These are phyloP conservation scores for Drosophila paranaensis DNA, from an alignment of 2,888 invertebrate species.

Conservation along the genomic window DNA sequence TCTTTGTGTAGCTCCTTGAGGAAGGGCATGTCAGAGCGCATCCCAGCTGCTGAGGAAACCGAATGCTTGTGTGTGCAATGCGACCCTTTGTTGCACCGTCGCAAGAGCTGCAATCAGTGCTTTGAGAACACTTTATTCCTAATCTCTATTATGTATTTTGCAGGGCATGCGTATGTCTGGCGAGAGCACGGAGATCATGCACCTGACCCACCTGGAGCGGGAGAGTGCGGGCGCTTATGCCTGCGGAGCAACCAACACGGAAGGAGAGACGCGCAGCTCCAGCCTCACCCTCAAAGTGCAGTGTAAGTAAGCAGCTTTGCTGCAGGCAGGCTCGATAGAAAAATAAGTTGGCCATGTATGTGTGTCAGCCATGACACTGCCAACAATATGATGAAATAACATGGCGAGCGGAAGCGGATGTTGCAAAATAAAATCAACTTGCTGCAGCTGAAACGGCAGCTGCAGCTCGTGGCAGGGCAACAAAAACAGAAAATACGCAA, in stretches of 20 bases:
- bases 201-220: constrained; percentile 89
- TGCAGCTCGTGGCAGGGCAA: constrained; percentile 12
- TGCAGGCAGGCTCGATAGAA: constrained; percentile 26
- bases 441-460: constrained; percentile 31
- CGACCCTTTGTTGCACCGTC: background rate
- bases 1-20: background rate
- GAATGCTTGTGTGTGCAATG: background rate
- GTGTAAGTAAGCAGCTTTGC: constrained; percentile 88
- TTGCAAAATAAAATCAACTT: constrained; percentile 66
- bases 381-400: constrained; percentile 56
- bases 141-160: constrained; percentile 18
- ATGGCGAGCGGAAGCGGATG: constrained; percentile 68
- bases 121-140: background rate
- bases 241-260: constrained; percentile 92
- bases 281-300: constrained; percentile 90
- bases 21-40: background rate
- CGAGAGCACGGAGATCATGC: constrained; percentile 86
- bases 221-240: constrained; percentile 91
- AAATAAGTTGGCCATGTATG: constrained; percentile 17
- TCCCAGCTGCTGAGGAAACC: background rate
- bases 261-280: constrained; percentile 92
- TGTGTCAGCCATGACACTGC: constrained; percentile 19
- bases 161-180: constrained; percentile 86
- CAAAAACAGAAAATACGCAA: constrained; percentile 34
- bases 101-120: background rate